Conservation (phyloP, 2,888 invertebrate genomes). For the Epistrophe eligans region DNA sequence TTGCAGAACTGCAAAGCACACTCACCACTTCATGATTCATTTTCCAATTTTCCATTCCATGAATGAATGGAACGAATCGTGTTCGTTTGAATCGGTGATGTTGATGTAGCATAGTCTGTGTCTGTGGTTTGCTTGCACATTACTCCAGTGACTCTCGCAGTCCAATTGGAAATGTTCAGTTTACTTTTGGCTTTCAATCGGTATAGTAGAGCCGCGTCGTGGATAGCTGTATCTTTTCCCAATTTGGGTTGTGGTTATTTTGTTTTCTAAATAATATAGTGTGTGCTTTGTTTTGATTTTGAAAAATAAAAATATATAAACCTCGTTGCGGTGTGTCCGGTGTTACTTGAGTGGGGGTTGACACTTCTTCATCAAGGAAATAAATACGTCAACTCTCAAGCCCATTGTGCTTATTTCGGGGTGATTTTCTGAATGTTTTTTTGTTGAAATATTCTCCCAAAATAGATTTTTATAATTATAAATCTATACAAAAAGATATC, state of each 20-base stretch:
- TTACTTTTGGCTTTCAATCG: constrained; percentile 71
- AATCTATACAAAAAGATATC: constrained; percentile 27
- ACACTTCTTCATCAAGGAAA: constrained; percentile 67
- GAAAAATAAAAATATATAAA: constrained; percentile 18
- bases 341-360: constrained; percentile 65
- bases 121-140: constrained; percentile 41
- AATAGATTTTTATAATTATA: constrained; percentile 23
- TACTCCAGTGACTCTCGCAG: constrained; percentile 72
- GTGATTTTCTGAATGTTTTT: constrained; percentile 38
- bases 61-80: constrained; percentile 63
- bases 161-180: constrained; percentile 75
- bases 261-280: constrained; percentile 21
- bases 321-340: constrained; percentile 58
- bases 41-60: constrained; percentile 58
- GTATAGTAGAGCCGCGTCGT: constrained; percentile 67
- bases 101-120: constrained; percentile 20
- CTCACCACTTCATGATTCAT: constrained; percentile 40
- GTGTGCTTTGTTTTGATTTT: constrained; percentile 62
- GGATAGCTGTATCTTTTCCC: constrained; percentile 50
- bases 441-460: constrained; percentile 27
- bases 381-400: constrained; percentile 49
- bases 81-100: neutral
- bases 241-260: constrained; percentile 29
- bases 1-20: constrained; percentile 68
- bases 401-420: constrained; percentile 29